These are phyloP conservation scores for Carassius gibelio DNA, from an alignment of 2,113 vertebrate genomes.

Conservation along the genomic window DNA sequence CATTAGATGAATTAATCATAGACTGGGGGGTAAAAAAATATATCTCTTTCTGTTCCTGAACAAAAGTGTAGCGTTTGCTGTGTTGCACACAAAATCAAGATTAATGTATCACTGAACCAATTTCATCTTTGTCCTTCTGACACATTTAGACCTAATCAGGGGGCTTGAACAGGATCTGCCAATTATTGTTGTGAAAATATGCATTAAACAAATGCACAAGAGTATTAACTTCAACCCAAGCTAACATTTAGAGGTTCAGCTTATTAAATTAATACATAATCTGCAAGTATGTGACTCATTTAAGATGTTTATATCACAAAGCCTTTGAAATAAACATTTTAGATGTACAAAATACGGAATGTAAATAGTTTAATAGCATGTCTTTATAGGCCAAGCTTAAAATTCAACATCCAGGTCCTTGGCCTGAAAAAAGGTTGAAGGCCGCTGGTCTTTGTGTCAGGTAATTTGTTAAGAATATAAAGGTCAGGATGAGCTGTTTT, in stretches of 20 bases:
- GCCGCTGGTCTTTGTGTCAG: conserved; percentile 10
- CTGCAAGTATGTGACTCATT: not conserved
- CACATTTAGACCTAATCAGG: not conserved
- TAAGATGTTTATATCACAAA: not conserved
- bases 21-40: not conserved
- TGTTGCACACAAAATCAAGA: not conserved
- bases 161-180: not conserved
- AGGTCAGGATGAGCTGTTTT: not conserved
- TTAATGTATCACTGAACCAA: not conserved
- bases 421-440: not conserved
- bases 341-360: not conserved
- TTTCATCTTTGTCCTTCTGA: conserved; percentile 2
- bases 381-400: conserved; percentile 6
- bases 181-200: not conserved
- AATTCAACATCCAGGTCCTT: not conserved
- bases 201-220: too few relatives aligned
- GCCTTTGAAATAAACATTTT: not conserved
- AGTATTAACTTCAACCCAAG: not conserved
- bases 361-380: not conserved
- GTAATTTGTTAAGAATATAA: conserved; percentile 22
- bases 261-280: not conserved
- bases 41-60: not conserved
- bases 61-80: not conserved
- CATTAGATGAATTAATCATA: conserved; percentile 28
- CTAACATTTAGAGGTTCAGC: not conserved